Evolutionary conservation across 2,113 vertebrate species (phyloP).

Genomic region (Platanista minor): DNA sequence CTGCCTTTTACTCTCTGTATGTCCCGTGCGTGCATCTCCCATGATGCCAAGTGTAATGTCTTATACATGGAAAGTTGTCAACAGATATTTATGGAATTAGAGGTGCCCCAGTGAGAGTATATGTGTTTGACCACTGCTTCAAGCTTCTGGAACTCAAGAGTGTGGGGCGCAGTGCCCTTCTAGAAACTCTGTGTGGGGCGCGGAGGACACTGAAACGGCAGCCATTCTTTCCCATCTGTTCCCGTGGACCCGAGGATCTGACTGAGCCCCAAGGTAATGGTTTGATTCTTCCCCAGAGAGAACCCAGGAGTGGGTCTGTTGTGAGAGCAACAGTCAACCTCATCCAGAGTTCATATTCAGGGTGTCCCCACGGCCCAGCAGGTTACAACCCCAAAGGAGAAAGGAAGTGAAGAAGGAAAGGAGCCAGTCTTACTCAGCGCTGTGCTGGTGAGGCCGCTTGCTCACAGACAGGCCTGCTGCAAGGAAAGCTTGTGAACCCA

Average conservation of each 20-base stretch:
- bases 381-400: background rate
- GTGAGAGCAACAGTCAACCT: background rate
- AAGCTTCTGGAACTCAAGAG: background rate
- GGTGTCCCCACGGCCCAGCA: rapidly evolving
- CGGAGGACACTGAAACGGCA: background rate
- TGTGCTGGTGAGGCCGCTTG: background rate
- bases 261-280: no score
- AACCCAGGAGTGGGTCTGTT: background rate
- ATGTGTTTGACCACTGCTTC: background rate
- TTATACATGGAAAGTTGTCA: background rate
- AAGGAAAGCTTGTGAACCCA: background rate
- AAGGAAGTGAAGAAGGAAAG: background rate
- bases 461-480: rapidly evolving
- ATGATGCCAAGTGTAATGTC: rapidly evolving
- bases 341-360: background rate
- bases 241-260: background rate
- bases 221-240: background rate
- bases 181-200: background rate
- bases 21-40: background rate
- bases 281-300: background rate
- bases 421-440: background rate
- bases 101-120: background rate
- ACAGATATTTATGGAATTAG: background rate
- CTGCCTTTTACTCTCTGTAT: background rate
- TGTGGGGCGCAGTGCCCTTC: background rate